Conservation (phyloP, 2,888 invertebrate species). For the Apeira syringaria region DNA sequence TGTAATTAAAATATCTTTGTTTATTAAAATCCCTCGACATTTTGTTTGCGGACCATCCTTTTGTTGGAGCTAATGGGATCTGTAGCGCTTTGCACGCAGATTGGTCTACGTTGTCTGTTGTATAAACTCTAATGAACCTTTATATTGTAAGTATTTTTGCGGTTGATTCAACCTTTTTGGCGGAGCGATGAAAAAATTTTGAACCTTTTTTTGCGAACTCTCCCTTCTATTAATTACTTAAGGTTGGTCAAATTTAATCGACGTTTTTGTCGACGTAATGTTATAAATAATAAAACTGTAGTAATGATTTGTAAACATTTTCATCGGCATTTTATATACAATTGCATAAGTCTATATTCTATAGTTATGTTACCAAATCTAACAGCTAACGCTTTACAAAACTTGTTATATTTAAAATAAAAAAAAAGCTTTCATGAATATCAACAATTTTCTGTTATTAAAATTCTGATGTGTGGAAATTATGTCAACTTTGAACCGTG, state of each 20-base stretch:
- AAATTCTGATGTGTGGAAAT: too few species aligned
- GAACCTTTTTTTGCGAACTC: conserved; percentile 23
- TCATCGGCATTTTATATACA: too few species aligned
- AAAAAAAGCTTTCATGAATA: too few species aligned
- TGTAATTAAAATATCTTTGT: conserved; percentile 55
- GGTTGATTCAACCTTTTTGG: conserved; percentile 26
- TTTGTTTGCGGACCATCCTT: conserved; percentile 34
- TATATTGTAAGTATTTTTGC: conserved; percentile 35
- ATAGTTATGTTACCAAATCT: too few species aligned
- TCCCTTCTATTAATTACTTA: conserved; percentile 20
- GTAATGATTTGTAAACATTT: too few species aligned
- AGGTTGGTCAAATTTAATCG: conserved; percentile 21
- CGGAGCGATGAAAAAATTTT: conserved; percentile 27
- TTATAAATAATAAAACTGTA: conserved; percentile 16
- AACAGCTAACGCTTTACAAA: too few species aligned
- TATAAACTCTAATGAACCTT: conserved; percentile 43
- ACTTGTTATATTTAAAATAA: too few species aligned
- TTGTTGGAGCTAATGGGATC: conserved; percentile 49
- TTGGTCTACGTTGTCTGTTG: conserved; percentile 33
- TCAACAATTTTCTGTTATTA: too few species aligned
- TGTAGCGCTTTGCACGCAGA: conserved; percentile 37
- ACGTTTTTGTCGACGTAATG: conserved; percentile 12
- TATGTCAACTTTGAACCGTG: too few species aligned
- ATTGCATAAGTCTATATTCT: too few species aligned
- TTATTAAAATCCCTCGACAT: conserved; percentile 36